Base-by-base conservation (phyloP, 1,140 invertebrate genomes). In the Polypedilum pembai region DNA sequence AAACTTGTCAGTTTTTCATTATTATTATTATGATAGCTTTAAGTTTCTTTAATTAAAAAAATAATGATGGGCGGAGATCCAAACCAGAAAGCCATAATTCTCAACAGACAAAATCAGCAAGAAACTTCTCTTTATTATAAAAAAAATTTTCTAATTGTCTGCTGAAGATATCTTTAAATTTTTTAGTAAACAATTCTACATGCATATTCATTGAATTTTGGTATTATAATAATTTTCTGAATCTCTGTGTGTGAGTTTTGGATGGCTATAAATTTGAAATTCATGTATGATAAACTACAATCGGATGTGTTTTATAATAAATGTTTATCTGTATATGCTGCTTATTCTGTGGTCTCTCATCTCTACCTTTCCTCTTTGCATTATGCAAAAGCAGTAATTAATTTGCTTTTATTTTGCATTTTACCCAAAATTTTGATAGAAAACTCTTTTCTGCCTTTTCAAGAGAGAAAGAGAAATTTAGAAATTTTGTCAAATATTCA, bases 121-220 rank as follows among this genome's bases (percentile, higher is more conserved):
- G 24, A 33, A 33, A 33, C 24, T 33, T 33, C 24, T 33, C 24
- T 33, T 33, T 33, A 33, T 33, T 33, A 33, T n/a, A 33, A 33
- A 33, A 33, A 33, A 33, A 3, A 3, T 33, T 5, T 33, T 33
- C 24, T 33, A 33, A 33, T 33, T 33, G 24, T 5, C 24, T 3
- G 5, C 24, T 33, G 24, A 33, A 33, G 24, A 33, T 33, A 33
- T 33, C n/a, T n/a, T 33, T 33, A 33, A 33, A 5, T 33, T 33
- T 33, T 33, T 56, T 56, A 56, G 45, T 56, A 56, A 56, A 56
- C 45, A 56, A n/a, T 56, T 33, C 24, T 56, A 56, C n/a, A 12
- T 56, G 45, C 45, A 56, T 56, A 56, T 56, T 56, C 45, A 56
- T 56, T 56, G n/a, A 56, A 56, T n/a, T n/a, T 56, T 56, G 24